Base-by-base conservation (phyloP, 2,888 invertebrate genomes). In the Lysandra coridon region DNA sequence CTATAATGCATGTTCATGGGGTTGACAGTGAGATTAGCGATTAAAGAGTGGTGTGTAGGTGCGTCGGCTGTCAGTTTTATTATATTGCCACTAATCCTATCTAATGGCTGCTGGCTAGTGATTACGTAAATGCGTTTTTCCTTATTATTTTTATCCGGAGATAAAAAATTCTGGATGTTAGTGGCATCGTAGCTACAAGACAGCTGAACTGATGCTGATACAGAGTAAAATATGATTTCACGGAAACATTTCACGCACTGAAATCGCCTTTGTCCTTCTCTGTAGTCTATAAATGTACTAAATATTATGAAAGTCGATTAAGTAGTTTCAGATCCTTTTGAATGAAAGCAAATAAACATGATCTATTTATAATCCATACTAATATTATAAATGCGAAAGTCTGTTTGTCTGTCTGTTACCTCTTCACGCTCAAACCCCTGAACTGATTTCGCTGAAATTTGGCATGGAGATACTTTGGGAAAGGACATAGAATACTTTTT, bases 11-110 rank as follows among this genome's bases (percentile, higher is more conserved):
- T 79, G 82, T 79, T 84, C 83, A 84, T 83, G 83, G 83, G 81
- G 79, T 82, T 84, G 84, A 83, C 83, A 84, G 82, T 80, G 40
- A 82, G 84, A 84, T 85, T 84, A 85, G 82, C 78, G 80, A 81
- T 79, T 83, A 33, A 81, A 79, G 80, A 83, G 84, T 82, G 83
- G 77, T 81, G 81, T 81, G 74, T 81, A 17, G 57, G 84, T 82
- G 82, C 80, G 83, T 81, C 79, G 79, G 83, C 82, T 82, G 80
- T 81, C 82, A 81, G 37, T 76, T 78, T 74, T 74, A 14, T 79
- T 62, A 44, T 75, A 75, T 79, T 74, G 75, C 78, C 78, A 60
- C 5, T 49, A 78, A 81, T 79, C 80, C 78, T 80, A 73, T 79
- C 79, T 53, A 44, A 23, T 14, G 49, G 40, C 60, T 53, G 62